Evolutionary conservation across 2,113 vertebrate genomes (phyloP), one percentile per base, ranked within the genome.

Genomic region (Sphyrna mokarran): DNA sequence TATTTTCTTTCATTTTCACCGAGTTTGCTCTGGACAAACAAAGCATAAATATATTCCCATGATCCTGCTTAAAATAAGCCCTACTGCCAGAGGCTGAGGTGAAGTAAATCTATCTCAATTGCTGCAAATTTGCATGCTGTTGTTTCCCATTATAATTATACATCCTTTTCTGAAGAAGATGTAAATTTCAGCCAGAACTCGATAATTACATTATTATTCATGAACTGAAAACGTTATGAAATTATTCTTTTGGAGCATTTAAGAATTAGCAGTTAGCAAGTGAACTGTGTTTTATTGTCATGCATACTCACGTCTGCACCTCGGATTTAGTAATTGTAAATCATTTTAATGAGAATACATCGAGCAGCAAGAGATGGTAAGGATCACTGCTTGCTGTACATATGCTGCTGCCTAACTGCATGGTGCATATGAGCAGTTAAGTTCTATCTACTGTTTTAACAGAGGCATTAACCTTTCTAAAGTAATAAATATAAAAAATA

Each of bases 101-200:
- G 54, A 90, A n/a, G 29, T 63, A 90, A 61, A 90, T 90, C 54
- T 16, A 90, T 90, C 87, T 90, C 86, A 89, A n/a, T 90, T 90
- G 9, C 54, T 90, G 29, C 26, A 63, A 61, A 90, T 90, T n/a
- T 90, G 48, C 86, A 33, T 29, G 26, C 6, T 7, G 26, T n/a
- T 63, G 29, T 90, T 63, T 90, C 61, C 58, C 87, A 90, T 90
- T 61, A 63, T 90, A 58, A 90, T 90, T 90, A 63, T 90, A n/a
- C 14, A 16, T 63, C 11, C 13, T 61, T 90, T 54, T 87, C 18
- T 54, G 58, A 63, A 63, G 89, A 54, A 58, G 26, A 11, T 91
- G 33, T 63, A 91, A 58, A 61, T 20, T 91, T 66, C 33, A 91
- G 29, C 61, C 33, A 33, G 3, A 14, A 61, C 58, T 63, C 48